A percentile compares a stretch with the other conserved stretches of the same genome.
Evolutionary conservation across 2,888 invertebrate genomes (phyloP).

Genomic region (Embidobia sp.): DNA sequence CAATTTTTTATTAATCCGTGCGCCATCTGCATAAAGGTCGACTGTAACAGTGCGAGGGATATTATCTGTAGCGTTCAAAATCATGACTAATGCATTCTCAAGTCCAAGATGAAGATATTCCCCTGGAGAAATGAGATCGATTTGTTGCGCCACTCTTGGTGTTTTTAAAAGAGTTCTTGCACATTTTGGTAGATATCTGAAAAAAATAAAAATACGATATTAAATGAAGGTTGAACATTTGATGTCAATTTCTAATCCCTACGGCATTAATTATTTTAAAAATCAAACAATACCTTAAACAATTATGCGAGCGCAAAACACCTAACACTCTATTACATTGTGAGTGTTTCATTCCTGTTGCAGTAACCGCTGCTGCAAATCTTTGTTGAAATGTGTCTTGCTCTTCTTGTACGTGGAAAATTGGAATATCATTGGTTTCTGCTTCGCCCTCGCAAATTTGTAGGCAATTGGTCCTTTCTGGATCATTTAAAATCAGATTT

Average conservation of each 20-base stretch:
- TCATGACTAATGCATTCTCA: constrained; percentile 7
- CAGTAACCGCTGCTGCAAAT: background rate
- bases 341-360: background rate
- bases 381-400: background rate
- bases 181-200: constrained; percentile 17
- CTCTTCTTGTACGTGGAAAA: background rate
- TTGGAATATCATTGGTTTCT: background rate
- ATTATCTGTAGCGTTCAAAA: background rate
- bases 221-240: background rate
- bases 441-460: too few relatives aligned
- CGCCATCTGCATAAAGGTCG: constrained; percentile 30
- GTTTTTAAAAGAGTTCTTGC: constrained; percentile 18
- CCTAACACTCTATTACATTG: background rate
- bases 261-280: background rate
- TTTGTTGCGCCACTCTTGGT: constrained; percentile 9
- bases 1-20: constrained; percentile 23
- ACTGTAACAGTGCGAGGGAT: background rate
- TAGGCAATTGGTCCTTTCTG: too few relatives aligned
- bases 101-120: constrained; percentile 27
- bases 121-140: constrained; percentile 3
- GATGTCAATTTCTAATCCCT: background rate
- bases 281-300: background rate
- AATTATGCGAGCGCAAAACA: background rate
- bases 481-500: too few relatives aligned
- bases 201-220: constrained; percentile 2